A percentile compares a stretch with the other conserved stretches of the same genome.
Conservation (phyloP, 2,888 invertebrate genomes). For the Patella depressa region DNA sequence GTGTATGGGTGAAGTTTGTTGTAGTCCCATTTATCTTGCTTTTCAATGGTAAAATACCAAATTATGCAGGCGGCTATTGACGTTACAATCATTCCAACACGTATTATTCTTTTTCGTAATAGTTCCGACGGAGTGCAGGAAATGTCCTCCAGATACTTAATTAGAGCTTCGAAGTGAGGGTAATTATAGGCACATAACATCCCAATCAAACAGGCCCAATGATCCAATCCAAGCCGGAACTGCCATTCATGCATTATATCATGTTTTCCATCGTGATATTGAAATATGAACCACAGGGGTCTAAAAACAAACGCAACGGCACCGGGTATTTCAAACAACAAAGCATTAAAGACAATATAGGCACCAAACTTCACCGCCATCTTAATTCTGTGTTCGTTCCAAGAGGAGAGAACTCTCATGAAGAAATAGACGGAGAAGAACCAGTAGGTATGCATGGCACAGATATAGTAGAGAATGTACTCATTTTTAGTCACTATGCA, state of each 20-base stretch:
- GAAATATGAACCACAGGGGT: slow-evolving; percentile 49
- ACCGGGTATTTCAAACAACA: slow-evolving; percentile 56
- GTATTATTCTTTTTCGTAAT: slow-evolving; percentile 16
- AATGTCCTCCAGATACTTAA: slow-evolving; percentile 43
- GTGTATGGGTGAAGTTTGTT: slow-evolving; percentile 55
- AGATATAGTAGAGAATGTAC: slow-evolving; percentile 64
- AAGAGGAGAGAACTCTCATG: slow-evolving; percentile 50
- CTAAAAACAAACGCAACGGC: slow-evolving; percentile 43
- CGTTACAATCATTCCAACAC: slow-evolving; percentile 25
- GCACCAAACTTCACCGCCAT: slow-evolving; percentile 54
- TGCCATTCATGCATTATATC: slow-evolving; percentile 56
- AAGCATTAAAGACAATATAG: slow-evolving; percentile 47
- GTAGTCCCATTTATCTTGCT: slow-evolving; percentile 47
- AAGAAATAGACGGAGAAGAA: slow-evolving; percentile 57
- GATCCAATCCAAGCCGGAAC: slow-evolving; percentile 57
- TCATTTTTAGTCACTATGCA: slow-evolving; percentile 53
- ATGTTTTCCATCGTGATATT: slow-evolving; percentile 40
- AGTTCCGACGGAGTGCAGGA: slow-evolving; percentile 10
- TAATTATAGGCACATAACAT: slow-evolving; percentile 64
- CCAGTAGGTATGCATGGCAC: slow-evolving; percentile 66
- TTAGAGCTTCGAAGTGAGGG: slow-evolving; percentile 54
- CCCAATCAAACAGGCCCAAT: slow-evolving; percentile 59
- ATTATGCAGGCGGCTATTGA: slow-evolving; percentile 20
- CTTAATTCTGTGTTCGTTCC: slow-evolving; percentile 49
- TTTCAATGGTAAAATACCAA: slow-evolving; percentile 49